A percentile compares a stretch with the other conserved stretches of the same genome.
These are phyloP conservation scores for Macrochelys suwanniensis DNA, from an alignment of 2,797 vertebrate species.

Conservation along the genomic window DNA sequence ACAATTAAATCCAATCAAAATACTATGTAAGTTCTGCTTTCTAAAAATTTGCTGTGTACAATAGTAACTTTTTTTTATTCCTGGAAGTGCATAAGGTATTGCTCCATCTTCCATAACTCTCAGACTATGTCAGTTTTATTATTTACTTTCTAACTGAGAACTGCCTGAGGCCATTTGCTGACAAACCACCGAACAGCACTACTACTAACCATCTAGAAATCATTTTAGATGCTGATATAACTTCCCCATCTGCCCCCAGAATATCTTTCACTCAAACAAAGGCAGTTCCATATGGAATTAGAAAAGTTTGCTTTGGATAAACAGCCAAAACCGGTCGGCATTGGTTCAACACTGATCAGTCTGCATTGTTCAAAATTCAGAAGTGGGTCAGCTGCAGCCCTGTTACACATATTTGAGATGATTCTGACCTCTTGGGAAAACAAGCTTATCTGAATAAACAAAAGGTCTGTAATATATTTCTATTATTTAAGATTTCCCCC, in stretches of 20 bases:
- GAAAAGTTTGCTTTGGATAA: not conserved
- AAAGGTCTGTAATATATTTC: not conserved
- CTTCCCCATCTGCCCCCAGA: conserved; percentile 12
- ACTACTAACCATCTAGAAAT: conserved; percentile 37
- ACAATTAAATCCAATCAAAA: not conserved
- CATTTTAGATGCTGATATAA: conserved; percentile 34
- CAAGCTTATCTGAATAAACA: not conserved
- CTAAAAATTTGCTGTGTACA: not conserved
- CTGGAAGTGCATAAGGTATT: conserved; percentile 16
- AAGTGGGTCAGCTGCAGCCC: not conserved
- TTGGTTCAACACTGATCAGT: not conserved
- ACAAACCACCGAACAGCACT: conserved; percentile 42
- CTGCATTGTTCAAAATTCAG: not conserved
- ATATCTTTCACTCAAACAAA: conserved; percentile 2
- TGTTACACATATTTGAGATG: not conserved
- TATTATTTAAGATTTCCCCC: not conserved
- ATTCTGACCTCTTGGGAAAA: not conserved
- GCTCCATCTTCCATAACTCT: not conserved
- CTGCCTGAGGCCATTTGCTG: conserved; percentile 56
- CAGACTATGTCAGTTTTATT: conserved; percentile 20
- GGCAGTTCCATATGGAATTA: not conserved
- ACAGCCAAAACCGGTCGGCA: not conserved
- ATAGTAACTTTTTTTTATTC: conserved; percentile 19
- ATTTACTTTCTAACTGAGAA: conserved; percentile 47
- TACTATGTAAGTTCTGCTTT: not conserved